phyloP scores from a whole-genome alignment of 1,140 invertebrate species.

The Euschistus heros region DNA sequence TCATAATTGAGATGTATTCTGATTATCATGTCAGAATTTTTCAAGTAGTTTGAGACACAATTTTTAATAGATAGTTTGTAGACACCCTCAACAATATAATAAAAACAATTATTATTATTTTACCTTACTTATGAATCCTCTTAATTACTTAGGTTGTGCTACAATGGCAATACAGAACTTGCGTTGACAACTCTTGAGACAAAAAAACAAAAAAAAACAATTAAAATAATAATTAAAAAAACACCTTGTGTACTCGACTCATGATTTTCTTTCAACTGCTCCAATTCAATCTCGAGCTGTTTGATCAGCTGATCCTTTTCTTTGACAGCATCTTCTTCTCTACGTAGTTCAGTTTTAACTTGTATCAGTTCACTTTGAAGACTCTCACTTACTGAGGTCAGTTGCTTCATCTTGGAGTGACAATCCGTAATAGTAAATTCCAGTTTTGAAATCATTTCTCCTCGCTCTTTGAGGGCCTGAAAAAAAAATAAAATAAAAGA shows the following conservation, averaged over 20 bases:
- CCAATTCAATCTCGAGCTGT: slow-evolving; percentile 21
- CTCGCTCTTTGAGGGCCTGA: slow-evolving; percentile 26
- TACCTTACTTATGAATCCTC: too few relatives aligned
- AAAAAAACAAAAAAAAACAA: too few relatives aligned
- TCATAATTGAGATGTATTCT: too few relatives aligned
- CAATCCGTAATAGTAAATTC: slow-evolving; percentile 18
- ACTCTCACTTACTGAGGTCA: not conserved
- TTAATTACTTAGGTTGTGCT: too few relatives aligned
- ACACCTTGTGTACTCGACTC: not conserved
- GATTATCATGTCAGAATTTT: too few relatives aligned
- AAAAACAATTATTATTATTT: too few relatives aligned
- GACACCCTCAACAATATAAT: too few relatives aligned
- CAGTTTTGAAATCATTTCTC: slow-evolving; percentile 26
- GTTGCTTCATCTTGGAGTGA: slow-evolving; percentile 20
- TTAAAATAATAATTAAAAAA: not conserved
- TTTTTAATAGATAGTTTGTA: too few relatives aligned
- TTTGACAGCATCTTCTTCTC: slow-evolving; percentile 13
- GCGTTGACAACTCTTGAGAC: too few relatives aligned
- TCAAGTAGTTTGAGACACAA: too few relatives aligned
- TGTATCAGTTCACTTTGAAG: slow-evolving; percentile 6
- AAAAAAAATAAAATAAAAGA: not conserved
- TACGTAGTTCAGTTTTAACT: slow-evolving; percentile 3
- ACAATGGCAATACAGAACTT: too few relatives aligned
- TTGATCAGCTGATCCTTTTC: slow-evolving; percentile 20
- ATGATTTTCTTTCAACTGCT: slow-evolving; percentile 19